Percentiles rank a stretch among this genome's conserved stretches.
Conservation (phyloP, 2,888 invertebrate genomes). For the Idaea dimidiata region DNA sequence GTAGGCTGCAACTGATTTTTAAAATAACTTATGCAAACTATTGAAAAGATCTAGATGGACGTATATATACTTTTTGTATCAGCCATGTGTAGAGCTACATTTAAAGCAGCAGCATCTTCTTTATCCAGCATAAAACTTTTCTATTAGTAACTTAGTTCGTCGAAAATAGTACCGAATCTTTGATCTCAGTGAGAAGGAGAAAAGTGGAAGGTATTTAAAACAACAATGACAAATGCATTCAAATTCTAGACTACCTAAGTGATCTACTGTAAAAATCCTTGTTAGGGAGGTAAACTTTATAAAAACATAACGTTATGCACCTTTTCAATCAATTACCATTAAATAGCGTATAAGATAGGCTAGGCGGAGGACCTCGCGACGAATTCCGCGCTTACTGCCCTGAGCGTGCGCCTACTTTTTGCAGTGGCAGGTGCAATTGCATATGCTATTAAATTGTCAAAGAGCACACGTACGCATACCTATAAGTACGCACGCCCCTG, state of each 20-base stretch:
- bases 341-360: conserved; percentile 75
- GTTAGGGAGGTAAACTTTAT: conserved; percentile 45
- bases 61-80: no score
- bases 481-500: conserved; percentile 47
- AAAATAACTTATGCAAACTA: conserved; percentile 16
- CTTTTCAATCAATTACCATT: conserved; percentile 79
- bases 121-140: no score
- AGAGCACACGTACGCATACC: conserved; percentile 64
- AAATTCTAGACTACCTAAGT: conserved; percentile 9
- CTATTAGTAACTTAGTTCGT: no score
- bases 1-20: conserved; percentile 21
- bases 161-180: no score
- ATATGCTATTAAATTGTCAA: conserved; percentile 81
- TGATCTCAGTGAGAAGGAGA: no score
- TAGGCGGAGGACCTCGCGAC: conserved; percentile 65
- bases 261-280: conserved; percentile 39
- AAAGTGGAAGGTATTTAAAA: no score
- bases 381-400: conserved; percentile 75
- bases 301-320: conserved; percentile 64
- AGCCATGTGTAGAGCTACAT: no score
- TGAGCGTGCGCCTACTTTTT: conserved; percentile 78
- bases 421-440: conserved; percentile 74
- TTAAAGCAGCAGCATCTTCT: no score
- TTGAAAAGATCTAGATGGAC: conserved; percentile 3
- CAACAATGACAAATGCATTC: no score